Evolutionary conservation across 2,888 invertebrate species (phyloP), one percentile per base, ranked within the genome.

Genomic region (Ophraella communa): DNA sequence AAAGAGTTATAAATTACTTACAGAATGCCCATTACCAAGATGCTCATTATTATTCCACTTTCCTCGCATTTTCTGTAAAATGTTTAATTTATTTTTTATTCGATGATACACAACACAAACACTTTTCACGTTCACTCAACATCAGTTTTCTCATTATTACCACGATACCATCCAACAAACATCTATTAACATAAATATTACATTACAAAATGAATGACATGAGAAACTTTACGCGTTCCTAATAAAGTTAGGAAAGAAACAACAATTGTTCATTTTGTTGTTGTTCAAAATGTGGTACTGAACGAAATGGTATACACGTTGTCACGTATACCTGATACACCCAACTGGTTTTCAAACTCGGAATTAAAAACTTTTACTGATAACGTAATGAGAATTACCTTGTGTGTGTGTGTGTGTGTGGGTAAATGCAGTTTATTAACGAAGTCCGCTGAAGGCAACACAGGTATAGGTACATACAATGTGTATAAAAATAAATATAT

Each of bases 301-400:
- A 18, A 21, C 18, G 33, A 42, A 14, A 18, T 17, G 4, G 7
- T 39, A 39, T 56, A 20, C 23, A 42, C 44, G 63, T 47, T 51
- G 57, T 58, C 39, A 20, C 65, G 57, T 35, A 35, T 11, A 24
- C 54, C 21, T 60, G 61, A 44, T 57, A 56, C 45, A 57, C 21
- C 53, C 62, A 54, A 67, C 65, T 65, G 61, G 68, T 64, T 65
- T 64, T 57, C 63, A 54, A 61, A 33, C 64, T 65, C 64, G 54
- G 62, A 67, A 65, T 65, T 62, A 47, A 56, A n/a, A 65, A 57
- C 67, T 63, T 58, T 55, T 64, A 63, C 61, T 68, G 67, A 67
- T 67, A 67, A 67, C 67, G 61, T 62, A 65, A 65, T 65, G 62
- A 58, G 65, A 58, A 47, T 65, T 62, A 62, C 65, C 65, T 65